Conservation (phyloP, 1,140 invertebrate genomes). For the Drosophila rhopaloa region DNA sequence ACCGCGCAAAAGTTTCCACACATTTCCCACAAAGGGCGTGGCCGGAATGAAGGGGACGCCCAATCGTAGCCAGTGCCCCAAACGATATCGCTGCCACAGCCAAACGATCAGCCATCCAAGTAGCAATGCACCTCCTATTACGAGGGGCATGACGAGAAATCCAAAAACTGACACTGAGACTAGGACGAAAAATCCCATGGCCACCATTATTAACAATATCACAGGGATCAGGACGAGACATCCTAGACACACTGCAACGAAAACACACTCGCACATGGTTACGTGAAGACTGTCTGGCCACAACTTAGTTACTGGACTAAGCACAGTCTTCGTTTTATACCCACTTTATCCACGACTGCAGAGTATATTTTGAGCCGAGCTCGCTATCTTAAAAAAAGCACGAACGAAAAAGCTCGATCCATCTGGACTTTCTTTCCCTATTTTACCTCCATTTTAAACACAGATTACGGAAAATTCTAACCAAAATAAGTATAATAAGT, state of each 20-base stretch:
- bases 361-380: too few relatives aligned
- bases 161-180: not conserved
- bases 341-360: too few relatives aligned
- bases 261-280: constrained; percentile 1
- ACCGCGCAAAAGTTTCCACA: constrained; percentile 57
- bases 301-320: constrained; percentile 8
- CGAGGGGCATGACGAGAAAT: too few relatives aligned
- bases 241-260: too few relatives aligned
- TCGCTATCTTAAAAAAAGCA: too few relatives aligned
- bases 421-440: too few relatives aligned
- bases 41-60: constrained; percentile 39
- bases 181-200: not conserved
- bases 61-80: constrained; percentile 47
- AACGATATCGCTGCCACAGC: constrained; percentile 61
- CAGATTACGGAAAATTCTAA: too few relatives aligned
- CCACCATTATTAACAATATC: not conserved
- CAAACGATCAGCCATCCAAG: constrained; percentile 18
- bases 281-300: not conserved
- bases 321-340: not conserved
- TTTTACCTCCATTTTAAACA: too few relatives aligned
- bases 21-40: constrained; percentile 70
- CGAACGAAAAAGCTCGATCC: too few relatives aligned
- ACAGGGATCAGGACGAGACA: not conserved
- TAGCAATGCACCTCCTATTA: not conserved
- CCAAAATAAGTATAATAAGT: too few relatives aligned